These are phyloP conservation scores for Ptychoptera albimana DNA, from an alignment of 2,888 invertebrate genomes.

Conservation along the genomic window DNA sequence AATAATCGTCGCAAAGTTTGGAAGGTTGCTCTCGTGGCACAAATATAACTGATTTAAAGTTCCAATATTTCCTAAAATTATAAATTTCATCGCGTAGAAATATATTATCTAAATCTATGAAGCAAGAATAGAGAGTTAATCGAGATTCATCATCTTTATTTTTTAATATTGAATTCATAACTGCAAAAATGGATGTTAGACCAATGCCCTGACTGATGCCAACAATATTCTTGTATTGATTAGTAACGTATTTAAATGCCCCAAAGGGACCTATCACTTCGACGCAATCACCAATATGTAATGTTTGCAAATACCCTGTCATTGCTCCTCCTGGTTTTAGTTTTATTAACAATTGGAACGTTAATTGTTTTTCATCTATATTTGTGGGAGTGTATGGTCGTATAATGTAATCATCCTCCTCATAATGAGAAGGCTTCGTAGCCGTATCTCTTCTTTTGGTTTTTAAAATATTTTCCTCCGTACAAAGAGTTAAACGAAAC, in stretches of 20 bases:
- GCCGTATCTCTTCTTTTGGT: neutral
- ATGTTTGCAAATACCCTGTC: conserved; percentile 35
- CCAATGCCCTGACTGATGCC: conserved; percentile 60
- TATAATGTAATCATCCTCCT: conserved; percentile 11
- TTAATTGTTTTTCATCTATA: conserved; percentile 16
- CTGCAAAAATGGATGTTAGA: conserved; percentile 49
- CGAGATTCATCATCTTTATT: conserved; percentile 52
- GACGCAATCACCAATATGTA: conserved; percentile 35
- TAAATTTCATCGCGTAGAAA: conserved; percentile 45
- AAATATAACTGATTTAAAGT: conserved; percentile 39
- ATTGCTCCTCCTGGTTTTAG: conserved; percentile 39
- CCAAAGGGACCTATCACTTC: conserved; percentile 63
- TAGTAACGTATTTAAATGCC: conserved; percentile 32
- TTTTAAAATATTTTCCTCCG: neutral
- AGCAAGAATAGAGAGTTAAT: conserved; percentile 46
- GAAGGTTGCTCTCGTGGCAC: conserved; percentile 10
- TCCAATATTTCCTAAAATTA: conserved; percentile 48
- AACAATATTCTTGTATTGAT: conserved; percentile 29
- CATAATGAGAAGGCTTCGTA: neutral
- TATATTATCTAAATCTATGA: conserved; percentile 37
- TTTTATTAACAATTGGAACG: conserved; percentile 46
- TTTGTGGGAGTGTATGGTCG: conserved; percentile 28
- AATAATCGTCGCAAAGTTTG: conserved; percentile 17
- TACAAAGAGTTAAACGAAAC: neutral
- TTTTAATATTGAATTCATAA: conserved; percentile 41